These are phyloP conservation scores for Apamea anceps DNA, from an alignment of 2,888 invertebrate species.

Conservation along the genomic window DNA sequence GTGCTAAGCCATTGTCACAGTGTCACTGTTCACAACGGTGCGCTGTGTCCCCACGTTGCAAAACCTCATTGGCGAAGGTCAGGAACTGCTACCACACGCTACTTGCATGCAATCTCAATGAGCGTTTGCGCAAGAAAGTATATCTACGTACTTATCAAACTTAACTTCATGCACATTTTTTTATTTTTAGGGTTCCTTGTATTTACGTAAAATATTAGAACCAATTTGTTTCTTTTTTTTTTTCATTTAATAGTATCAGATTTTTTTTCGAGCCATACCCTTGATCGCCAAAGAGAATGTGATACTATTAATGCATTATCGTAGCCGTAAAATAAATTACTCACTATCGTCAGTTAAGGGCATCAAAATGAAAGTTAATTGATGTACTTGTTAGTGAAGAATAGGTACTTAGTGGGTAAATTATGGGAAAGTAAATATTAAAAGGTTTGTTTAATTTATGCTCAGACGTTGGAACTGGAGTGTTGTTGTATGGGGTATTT, in stretches of 20 bases:
- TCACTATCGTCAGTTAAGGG: background rate
- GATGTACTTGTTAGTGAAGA: background rate
- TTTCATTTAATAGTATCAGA: rapidly evolving
- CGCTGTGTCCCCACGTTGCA: conserved; percentile 47
- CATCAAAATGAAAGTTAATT: conserved; percentile 27
- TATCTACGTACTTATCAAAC: conserved; percentile 51
- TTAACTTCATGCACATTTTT: conserved; percentile 14
- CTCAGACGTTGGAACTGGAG: background rate
- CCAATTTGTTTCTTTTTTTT: background rate
- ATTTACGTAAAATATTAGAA: background rate
- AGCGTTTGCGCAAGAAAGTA: conserved; percentile 64
- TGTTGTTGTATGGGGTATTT: background rate
- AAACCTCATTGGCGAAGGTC: conserved; percentile 65
- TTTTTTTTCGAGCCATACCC: background rate
- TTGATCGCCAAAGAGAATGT: background rate
- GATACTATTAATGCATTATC: background rate
- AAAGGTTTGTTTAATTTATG: background rate
- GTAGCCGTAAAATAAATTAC: background rate
- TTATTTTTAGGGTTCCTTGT: conserved; percentile 33
- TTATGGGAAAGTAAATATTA: background rate
- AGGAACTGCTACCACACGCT: conserved; percentile 57
- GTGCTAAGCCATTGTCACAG: conserved; percentile 42
- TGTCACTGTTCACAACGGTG: conserved; percentile 31
- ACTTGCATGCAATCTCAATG: conserved; percentile 69
- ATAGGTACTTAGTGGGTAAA: background rate